Conservation (phyloP, 1,140 invertebrate species). For the Sitobion miscanthi region DNA sequence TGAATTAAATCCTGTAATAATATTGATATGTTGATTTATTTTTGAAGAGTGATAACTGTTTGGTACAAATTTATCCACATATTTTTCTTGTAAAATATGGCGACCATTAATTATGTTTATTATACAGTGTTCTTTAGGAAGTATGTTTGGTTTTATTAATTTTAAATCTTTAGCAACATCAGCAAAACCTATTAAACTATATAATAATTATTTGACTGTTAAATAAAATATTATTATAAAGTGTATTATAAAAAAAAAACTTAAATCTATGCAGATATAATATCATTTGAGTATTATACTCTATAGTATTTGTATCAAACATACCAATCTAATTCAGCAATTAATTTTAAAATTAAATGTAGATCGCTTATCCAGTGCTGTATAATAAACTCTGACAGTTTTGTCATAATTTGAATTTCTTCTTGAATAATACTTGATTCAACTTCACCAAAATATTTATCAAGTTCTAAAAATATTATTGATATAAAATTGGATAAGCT, state of each 20-base stretch:
- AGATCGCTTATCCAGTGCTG: constrained; percentile 70
- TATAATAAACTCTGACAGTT: constrained; percentile 70
- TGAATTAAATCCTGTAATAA: constrained; percentile 88
- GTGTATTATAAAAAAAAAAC: neutral
- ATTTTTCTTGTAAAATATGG: constrained; percentile 80
- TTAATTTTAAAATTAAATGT: constrained; percentile 69
- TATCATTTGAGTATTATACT: neutral
- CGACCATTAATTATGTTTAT: constrained; percentile 76
- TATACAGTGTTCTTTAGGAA: constrained; percentile 62
- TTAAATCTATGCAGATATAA: neutral
- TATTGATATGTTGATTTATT: constrained; percentile 69
- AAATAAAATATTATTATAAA: neutral
- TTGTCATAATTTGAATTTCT: constrained; percentile 76
- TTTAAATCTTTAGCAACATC: constrained; percentile 73
- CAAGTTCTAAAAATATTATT: constrained; percentile 69
- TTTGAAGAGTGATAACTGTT: constrained; percentile 73
- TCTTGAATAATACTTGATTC: constrained; percentile 77
- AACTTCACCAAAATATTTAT: constrained; percentile 76
- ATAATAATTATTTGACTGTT: neutral
- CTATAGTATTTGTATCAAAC: neutral
- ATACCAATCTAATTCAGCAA: constrained; percentile 78
- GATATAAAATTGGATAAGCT: neutral
- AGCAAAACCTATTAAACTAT: constrained; percentile 69
- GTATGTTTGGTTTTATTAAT: constrained; percentile 74
- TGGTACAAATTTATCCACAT: constrained; percentile 72